phyloP scores from a whole-genome alignment of 2,888 invertebrate genomes.

The Sialis fuliginosa region DNA sequence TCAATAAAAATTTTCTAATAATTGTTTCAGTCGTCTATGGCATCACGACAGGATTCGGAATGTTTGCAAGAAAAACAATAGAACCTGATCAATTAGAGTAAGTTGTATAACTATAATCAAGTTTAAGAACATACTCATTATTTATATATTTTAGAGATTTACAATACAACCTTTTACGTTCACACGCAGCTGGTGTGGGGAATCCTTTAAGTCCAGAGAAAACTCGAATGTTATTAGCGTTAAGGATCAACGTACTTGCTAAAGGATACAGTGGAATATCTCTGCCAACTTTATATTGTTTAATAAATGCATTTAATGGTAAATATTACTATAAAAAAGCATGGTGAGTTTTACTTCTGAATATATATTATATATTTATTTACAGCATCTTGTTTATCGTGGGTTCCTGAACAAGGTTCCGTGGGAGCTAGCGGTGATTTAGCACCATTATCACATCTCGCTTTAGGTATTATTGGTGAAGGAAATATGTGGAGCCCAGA shows the following conservation, averaged over 20 bases:
- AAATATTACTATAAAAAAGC: constrained; percentile 9
- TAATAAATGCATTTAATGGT: constrained; percentile 47
- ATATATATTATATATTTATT: neutral
- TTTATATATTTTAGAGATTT: constrained; percentile 26
- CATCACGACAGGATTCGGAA: constrained; percentile 49
- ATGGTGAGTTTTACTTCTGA: neutral
- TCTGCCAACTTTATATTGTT: constrained; percentile 31
- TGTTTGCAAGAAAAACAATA: constrained; percentile 38
- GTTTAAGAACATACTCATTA: neutral
- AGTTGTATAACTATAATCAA: constrained; percentile 11
- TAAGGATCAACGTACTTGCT: constrained; percentile 45
- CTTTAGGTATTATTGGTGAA: constrained; percentile 45
- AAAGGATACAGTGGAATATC: constrained; percentile 50
- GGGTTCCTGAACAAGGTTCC: constrained; percentile 48
- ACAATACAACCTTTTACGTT: constrained; percentile 43
- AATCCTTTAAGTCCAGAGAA: constrained; percentile 35
- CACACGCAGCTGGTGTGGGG: constrained; percentile 47
- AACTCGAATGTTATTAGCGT: constrained; percentile 40
- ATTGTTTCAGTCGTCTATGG: constrained; percentile 28
- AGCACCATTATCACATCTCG: constrained; percentile 44
- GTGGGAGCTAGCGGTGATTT: constrained; percentile 51
- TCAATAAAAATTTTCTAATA: too few relatives aligned
- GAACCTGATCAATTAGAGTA: constrained; percentile 35
- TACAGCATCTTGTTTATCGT: constrained; percentile 40
- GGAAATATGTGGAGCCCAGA: constrained; percentile 47